Evolutionary conservation across 2,888 invertebrate species (phyloP).

Genomic region (Leptopilina myrica): DNA sequence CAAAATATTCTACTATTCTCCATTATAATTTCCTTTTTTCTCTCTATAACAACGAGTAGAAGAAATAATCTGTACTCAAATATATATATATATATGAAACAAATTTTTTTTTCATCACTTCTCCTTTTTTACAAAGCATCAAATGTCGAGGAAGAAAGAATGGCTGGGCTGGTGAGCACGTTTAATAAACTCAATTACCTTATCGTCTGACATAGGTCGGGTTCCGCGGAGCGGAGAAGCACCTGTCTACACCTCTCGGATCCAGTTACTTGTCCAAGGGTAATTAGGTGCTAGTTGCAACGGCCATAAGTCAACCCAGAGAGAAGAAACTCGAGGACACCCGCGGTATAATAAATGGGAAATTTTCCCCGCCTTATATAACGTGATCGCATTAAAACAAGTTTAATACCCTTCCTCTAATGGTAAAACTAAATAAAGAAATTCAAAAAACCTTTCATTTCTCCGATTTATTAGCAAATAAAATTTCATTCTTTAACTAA

Average conservation of each 20-base stretch:
- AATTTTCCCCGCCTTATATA: conserved; percentile 40
- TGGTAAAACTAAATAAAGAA: too few relatives aligned
- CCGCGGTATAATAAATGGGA: conserved; percentile 34
- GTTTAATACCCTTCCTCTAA: too few relatives aligned
- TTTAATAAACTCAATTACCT: conserved; percentile 68
- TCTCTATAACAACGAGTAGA: too few relatives aligned
- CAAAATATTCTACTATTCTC: too few relatives aligned
- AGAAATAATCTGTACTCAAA: too few relatives aligned
- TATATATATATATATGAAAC: too few relatives aligned
- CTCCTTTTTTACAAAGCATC: neutral
- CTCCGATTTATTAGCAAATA: too few relatives aligned
- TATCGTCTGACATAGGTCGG: conserved; percentile 61
- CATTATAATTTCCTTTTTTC: too few relatives aligned
- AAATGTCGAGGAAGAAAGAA: conserved; percentile 16
- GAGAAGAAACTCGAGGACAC: conserved; percentile 44
- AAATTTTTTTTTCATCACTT: neutral
- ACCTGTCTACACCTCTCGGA: conserved; percentile 55
- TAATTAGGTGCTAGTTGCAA: conserved; percentile 67
- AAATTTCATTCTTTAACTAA: too few relatives aligned
- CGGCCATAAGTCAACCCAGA: conserved; percentile 44
- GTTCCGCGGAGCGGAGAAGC: conserved; percentile 62
- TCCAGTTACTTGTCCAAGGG: conserved; percentile 62
- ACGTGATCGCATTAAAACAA: conserved; percentile 1
- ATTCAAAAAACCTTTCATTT: too few relatives aligned
- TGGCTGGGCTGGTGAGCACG: conserved; percentile 38